Base-by-base conservation (phyloP, 2,797 vertebrate species). In the Xiphophorus birchmanni region DNA sequence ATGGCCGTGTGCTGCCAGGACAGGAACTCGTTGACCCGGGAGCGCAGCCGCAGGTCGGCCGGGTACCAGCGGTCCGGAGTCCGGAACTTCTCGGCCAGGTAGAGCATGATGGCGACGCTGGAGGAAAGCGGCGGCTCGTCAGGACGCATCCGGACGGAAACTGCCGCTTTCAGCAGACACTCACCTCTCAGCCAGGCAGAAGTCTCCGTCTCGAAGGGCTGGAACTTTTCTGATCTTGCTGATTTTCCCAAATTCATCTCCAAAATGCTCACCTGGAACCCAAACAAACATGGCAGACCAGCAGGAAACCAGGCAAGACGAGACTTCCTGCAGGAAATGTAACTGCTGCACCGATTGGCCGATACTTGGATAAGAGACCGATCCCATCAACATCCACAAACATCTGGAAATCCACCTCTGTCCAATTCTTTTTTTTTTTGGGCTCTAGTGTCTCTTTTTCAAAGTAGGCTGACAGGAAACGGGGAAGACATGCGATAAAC, bases 61-160 rank as follows among this genome's bases (percentile, higher is more conserved):
- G 97, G 97, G 88, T 97, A 98, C 97, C 97, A 98, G 92, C 96
- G 95, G 13, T 96, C 96, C 0, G 97, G 94, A 1, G 96, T 93
- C 8, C 93, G 91, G 91, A 94, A 97, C 90, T 97, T 98, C 54
- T 93, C 90, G 0, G 83, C 93, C 87, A 98, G 73, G 82, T 98
- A 98, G 60, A 91, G 88, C 77, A 98, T 93, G 87, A 98, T 97
- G 21, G 97, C 96, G 76, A 94, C 86, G 44, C 97, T 98, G 89
- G 26, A 74, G 23, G 74, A 32, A 12, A 7, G 81, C 73, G 74
- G 29, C 29, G n/a, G 58, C 4, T 2, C 23, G 73, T 72, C 32
- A 74, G 9, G 9, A 23, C 29, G 12, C 0, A 18, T 54, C 21
- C 5, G 26, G 21, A 17, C 48, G 6, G 1, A 44, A 44, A 21